These are phyloP conservation scores for Caloenas nicobarica DNA, from an alignment of 2,113 vertebrate genomes.

Conservation along the genomic window DNA sequence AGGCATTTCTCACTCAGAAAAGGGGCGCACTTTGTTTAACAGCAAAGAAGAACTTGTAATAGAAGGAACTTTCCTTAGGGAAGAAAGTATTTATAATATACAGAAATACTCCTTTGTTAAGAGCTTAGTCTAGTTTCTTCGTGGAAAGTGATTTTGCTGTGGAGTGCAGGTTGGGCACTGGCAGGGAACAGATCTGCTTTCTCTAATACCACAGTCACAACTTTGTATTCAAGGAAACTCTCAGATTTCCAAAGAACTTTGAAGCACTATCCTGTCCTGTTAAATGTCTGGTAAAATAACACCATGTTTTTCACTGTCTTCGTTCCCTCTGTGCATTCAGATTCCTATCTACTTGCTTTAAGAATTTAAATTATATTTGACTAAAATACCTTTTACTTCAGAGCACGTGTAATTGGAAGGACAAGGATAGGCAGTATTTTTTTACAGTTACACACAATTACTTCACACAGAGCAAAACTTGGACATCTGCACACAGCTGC, in stretches of 20 bases:
- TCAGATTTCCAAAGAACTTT: not conserved
- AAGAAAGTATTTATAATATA: not conserved
- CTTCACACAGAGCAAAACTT: not conserved
- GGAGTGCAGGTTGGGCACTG: not conserved
- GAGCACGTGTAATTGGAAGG: not conserved
- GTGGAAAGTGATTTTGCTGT: not conserved
- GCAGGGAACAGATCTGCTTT: not conserved
- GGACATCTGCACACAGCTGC: not conserved
- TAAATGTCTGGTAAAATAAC: not conserved
- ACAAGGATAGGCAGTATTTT: not conserved
- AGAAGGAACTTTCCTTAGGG: not conserved
- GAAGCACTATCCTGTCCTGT: not conserved
- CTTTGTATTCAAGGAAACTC: not conserved
- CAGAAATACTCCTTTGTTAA: not conserved
- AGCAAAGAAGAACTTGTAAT: not conserved
- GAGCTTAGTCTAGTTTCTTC: not conserved
- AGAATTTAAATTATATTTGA: not conserved
- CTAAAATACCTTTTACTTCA: not conserved
- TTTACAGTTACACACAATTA: not conserved
- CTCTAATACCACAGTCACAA: not conserved
- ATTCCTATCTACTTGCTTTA: not conserved
- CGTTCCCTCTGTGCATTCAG: not conserved
- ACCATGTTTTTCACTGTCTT: not conserved
- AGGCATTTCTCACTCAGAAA: not conserved
- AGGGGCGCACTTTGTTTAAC: not conserved